These are phyloP conservation scores for Bubo scandiacus DNA, from an alignment of 2,113 vertebrate species.

Conservation along the genomic window DNA sequence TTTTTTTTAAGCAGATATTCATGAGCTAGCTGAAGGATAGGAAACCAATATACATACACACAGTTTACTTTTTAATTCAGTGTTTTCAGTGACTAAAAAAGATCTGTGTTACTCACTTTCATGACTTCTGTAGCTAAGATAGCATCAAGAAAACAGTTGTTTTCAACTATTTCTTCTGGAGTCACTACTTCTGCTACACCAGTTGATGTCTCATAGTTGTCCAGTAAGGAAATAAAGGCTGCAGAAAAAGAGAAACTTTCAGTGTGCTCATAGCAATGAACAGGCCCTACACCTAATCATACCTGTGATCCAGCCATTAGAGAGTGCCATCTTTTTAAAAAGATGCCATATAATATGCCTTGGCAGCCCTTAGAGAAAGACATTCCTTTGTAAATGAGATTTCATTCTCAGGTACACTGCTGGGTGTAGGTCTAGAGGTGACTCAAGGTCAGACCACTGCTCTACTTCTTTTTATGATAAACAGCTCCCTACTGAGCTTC, in stretches of 20 bases:
- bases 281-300: not conserved
- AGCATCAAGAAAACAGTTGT: slow-evolving; percentile 77
- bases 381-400: not conserved
- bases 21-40: slow-evolving; percentile 75
- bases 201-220: slow-evolving; percentile 82
- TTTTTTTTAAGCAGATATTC: slow-evolving; percentile 79
- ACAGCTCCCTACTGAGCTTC: not conserved
- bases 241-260: not conserved
- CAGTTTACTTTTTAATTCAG: not conserved
- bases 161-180: slow-evolving; percentile 76
- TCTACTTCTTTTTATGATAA: not conserved
- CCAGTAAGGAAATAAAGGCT: slow-evolving; percentile 83
- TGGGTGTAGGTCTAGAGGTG: not conserved
- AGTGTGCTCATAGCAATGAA: not conserved
- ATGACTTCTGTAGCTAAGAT: slow-evolving; percentile 81
- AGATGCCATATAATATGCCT: not conserved
- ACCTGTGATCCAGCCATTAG: not conserved
- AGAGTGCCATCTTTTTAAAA: not conserved
- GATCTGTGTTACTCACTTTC: slow-evolving; percentile 70
- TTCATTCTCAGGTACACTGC: not conserved
- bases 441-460: not conserved
- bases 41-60: not conserved
- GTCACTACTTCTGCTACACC: slow-evolving; percentile 78
- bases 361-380: not conserved
- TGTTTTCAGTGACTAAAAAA: not conserved